A percentile compares a stretch with the other conserved stretches of the same genome.
phyloP scores from a whole-genome alignment of 2,113 vertebrate genomes.

The Vireo altiloquus region DNA sequence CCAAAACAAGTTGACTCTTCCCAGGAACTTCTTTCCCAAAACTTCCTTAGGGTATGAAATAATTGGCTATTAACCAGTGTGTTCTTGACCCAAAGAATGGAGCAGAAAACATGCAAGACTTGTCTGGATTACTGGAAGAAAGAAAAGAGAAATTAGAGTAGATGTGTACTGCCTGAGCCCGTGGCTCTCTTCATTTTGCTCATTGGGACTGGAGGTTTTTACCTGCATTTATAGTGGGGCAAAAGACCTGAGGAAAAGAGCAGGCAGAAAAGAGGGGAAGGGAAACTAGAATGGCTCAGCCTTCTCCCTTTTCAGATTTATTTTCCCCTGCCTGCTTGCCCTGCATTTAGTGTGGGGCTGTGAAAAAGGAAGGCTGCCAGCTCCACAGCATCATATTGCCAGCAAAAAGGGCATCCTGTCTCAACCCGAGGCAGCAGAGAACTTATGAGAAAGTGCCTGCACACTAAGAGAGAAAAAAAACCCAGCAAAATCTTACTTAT shows the following conservation, averaged over 20 bases:
- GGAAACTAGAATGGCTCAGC: neutral
- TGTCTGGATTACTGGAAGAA: neutral
- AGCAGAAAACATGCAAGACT: neutral
- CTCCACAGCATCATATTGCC: neutral
- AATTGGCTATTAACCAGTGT: slow-evolving; percentile 32
- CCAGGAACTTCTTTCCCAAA: neutral
- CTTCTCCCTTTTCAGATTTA: neutral
- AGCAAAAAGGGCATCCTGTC: neutral
- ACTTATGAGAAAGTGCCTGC: neutral
- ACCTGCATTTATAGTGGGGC: neutral
- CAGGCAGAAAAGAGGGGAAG: neutral
- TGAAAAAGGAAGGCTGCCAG: neutral
- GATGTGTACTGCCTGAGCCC: neutral
- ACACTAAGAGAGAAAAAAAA: neutral
- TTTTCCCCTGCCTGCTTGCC: neutral
- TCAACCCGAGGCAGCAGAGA: neutral
- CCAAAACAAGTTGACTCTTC: neutral
- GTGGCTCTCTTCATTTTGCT: neutral
- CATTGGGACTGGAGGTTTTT: neutral
- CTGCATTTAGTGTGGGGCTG: neutral
- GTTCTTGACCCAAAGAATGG: slow-evolving; percentile 12
- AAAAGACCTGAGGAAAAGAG: neutral
- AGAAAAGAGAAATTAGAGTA: neutral
- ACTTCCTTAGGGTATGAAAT: slow-evolving; percentile 38
- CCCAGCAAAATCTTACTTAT: neutral